Evolutionary conservation across 2,797 vertebrate genomes (phyloP), one percentile per base, ranked within the genome.

Genomic region (Poecilia gillii): DNA sequence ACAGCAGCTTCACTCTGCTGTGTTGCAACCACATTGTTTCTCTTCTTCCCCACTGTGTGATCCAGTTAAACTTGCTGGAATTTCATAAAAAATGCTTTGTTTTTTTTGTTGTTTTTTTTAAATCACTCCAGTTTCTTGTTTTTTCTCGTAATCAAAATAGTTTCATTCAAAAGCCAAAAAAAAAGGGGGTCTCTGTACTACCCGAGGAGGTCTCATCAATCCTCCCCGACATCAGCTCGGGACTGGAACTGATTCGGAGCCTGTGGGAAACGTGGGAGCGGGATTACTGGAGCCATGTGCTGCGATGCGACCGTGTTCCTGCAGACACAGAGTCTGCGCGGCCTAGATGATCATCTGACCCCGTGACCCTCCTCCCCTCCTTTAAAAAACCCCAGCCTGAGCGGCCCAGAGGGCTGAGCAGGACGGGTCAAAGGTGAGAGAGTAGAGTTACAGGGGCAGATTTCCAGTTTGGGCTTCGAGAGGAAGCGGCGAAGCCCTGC

Each of bases 301-400:
- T 88, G 78, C 49, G 36, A 91, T 87, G 78, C 49, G 36, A 91
- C 91, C 91, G 83, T 73, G 91, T 90, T 82, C 91, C 66, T 71
- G 84, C 90, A 96, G 95, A 95, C 95, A 91, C 85, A 88, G 85
- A 92, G 96, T 95, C 95, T 96, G 91, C 92, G 84, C 89, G 80
- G 83, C 87, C 85, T 83, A 92, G 93, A 92, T 92, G 87, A 89
- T 87, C 88, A 84, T 81, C 79, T 80, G 88, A 91, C 92, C 92
- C 68, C 81, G 80, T 85, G 89, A 92, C 92, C 95, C 87, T 73
- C 81, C 39, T 31, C 68, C 41, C 25, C 43, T 23, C 16, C 33
- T 20, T 31, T 64, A 20, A n/a, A 87, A 89, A 92, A 84, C 84
- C 85, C 86, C 80, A 74, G 76, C 86, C 84, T 73, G 87, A 92